Percentiles rank a stretch among this genome's conserved stretches.
These are phyloP conservation scores for Chascanopsetta lugubris DNA, from an alignment of 2,113 vertebrate species.

Conservation along the genomic window DNA sequence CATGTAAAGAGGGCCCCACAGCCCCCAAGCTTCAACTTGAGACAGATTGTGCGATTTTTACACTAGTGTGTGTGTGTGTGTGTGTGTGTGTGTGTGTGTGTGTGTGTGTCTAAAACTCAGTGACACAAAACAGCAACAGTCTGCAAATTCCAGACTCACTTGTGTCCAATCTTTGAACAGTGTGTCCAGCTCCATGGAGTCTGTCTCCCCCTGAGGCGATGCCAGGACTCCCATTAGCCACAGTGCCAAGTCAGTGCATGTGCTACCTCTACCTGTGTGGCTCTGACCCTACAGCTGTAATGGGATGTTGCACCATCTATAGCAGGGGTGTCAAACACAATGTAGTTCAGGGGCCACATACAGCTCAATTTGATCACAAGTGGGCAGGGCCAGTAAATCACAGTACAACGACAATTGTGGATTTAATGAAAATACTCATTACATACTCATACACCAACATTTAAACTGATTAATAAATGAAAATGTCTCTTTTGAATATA, in stretches of 20 bases:
- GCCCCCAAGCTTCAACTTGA: neutral
- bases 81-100: conserved; percentile 12
- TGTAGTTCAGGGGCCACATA: too few relatives aligned
- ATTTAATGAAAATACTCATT: too few relatives aligned
- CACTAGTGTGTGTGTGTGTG: conserved; percentile 1
- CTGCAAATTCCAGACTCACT: conserved; percentile 25
- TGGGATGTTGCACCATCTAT: neutral
- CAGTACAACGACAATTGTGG: too few relatives aligned
- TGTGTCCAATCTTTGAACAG: conserved; percentile 32
- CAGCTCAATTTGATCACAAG: too few relatives aligned
- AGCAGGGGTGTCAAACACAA: too few relatives aligned
- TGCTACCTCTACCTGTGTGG: too few relatives aligned
- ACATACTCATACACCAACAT: too few relatives aligned
- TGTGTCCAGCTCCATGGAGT: conserved; percentile 19
- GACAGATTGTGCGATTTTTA: conserved; percentile 14
- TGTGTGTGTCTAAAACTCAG: neutral
- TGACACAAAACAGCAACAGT: conserved; percentile 23
- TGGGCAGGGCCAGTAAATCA: too few relatives aligned
- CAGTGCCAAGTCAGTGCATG: neutral
- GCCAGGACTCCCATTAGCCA: conserved; percentile 5
- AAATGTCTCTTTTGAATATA: too few relatives aligned
- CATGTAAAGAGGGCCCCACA: conserved; percentile 3
- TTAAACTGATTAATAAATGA: too few relatives aligned
- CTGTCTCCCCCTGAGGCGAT: conserved; percentile 4
- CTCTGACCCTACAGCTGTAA: conserved; percentile 5